Conservation (phyloP, 53 echinoderm and acorn worm genomes). For the Henricia sp. region DNA sequence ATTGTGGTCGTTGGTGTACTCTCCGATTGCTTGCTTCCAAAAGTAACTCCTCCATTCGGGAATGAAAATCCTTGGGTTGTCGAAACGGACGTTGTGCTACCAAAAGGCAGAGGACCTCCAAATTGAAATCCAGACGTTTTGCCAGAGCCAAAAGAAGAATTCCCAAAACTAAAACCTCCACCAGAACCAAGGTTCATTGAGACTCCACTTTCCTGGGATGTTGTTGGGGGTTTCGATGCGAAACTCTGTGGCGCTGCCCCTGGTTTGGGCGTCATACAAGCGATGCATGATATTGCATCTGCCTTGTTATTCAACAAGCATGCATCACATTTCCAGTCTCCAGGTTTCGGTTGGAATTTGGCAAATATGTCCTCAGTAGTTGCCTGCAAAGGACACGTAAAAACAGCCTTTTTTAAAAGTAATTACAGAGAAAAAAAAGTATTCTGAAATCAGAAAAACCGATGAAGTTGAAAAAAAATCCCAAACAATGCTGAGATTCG, state of each 20-base stretch:
- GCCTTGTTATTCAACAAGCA: slow-evolving; percentile 65
- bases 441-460: too few relatives aligned
- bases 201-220: background rate
- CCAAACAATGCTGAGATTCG: too few relatives aligned
- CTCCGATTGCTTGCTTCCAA: slow-evolving; percentile 28
- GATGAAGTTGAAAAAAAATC: too few relatives aligned
- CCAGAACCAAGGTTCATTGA: background rate
- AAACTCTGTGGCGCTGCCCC: slow-evolving; percentile 38
- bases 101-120: background rate
- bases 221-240: background rate
- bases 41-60: background rate
- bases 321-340: slow-evolving; percentile 79
- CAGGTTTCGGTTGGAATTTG: slow-evolving; percentile 68
- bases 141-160: background rate
- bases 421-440: too few relatives aligned
- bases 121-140: background rate
- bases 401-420: too few relatives aligned
- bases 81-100: background rate
- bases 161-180: slow-evolving; percentile 17
- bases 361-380: slow-evolving; percentile 37
- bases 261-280: slow-evolving; percentile 77
- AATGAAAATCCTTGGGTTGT: background rate
- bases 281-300: slow-evolving; percentile 60
- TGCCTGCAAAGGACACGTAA: slow-evolving; percentile 41
- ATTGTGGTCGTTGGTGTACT: background rate